Evolutionary conservation across 1,140 invertebrate genomes (phyloP), one percentile per base, ranked within the genome.

Genomic region (Heliothis virescens): DNA sequence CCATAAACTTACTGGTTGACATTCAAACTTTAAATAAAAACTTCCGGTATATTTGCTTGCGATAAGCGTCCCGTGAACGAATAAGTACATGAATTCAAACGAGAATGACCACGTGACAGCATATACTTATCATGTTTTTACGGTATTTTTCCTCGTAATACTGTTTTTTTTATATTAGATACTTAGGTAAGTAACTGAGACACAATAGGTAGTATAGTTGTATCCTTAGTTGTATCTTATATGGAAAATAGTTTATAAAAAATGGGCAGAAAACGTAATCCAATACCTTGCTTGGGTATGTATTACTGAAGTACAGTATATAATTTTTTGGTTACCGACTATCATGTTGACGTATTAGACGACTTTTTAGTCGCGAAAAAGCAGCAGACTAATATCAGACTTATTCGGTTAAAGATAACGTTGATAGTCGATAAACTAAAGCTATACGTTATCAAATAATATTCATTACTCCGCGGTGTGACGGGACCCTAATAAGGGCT

Each of bases 1-100:
- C 34, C 62, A 5, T 4, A 47, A 15, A 11, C 21, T 53, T 10
- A 15, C 12, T 15, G 29, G 18, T 71, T 71, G 47, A 52, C 48
- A 71, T 71, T 71, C 67, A 29, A 47, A 52, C 26, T 21, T 53
- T 71, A 29, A 71, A 52, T 71, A 26, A 50, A 71, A 13, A 52
- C 21, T 71, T 71, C 67, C 48, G 48, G 13, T 53, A 52, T 53
- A 18, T 71, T 29, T 71, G 47, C 26, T 29, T 53, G 65, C 65
- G 65, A 52, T 71, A 53, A 53, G 16, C 48, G 67, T 41, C n/a
- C n/a, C 47, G 12, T 50, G 65, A 52, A 21, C 48, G 18, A 7
- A 26, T n/a, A n/a, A n/a, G n/a, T 53, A 21, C 15, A 29, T 29
- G 67, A 71, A 71, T 71, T 53, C 48, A 15, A 53, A 71, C 52